Evolutionary conservation across 2,797 vertebrate species (phyloP), one percentile per base, ranked within the genome.

Genomic region (Poecilia wingei): DNA sequence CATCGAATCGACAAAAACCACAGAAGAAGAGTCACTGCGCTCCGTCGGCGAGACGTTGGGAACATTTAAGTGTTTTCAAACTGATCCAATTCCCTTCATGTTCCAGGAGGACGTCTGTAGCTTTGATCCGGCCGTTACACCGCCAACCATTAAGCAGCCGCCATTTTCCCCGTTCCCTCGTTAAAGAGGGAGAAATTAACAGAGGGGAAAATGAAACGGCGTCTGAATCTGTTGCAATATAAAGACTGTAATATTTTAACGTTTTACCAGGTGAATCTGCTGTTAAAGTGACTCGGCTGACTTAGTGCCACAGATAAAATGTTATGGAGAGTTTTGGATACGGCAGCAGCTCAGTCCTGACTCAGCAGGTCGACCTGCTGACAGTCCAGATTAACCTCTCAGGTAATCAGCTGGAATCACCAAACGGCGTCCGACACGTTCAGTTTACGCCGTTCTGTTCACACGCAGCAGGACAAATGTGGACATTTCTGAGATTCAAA

Each of bases 321-420:
- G 45, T 16, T 33, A n/a, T 10, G 16, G 6, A 57, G 55, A 31
- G 36, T 81, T 81, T 77, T 71, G 22, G 49, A 76, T 79, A 79
- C 71, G 43, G 47, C 10, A 41, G 46, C 13, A 47, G 41, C 74
- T 71, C 84, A 69, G 49, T 61, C 18, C 72, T 36, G 64, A 88
- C 79, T 82, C 80, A 86, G 72, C 81, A 43, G 80, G 76, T 84
- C 77, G 80, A 76, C 47, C 8, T 0, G 55, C 66, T 49, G 45
- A 72, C 70, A 49, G 49, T 22, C n/a, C 41, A n/a, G 66, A 69
- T 69, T 69, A 71, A 16, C 25, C 69, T 75, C 28, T 43, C 20
- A 72, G 72, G 41, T 81, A 74, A 83, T 77, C 74, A 46, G 57
- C 81, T 71, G 41, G 74, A 73, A 43, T 43, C 16, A 43, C 33